phyloP scores from a whole-genome alignment of 2,888 invertebrate species.

The Lasioglossum malachurum region DNA sequence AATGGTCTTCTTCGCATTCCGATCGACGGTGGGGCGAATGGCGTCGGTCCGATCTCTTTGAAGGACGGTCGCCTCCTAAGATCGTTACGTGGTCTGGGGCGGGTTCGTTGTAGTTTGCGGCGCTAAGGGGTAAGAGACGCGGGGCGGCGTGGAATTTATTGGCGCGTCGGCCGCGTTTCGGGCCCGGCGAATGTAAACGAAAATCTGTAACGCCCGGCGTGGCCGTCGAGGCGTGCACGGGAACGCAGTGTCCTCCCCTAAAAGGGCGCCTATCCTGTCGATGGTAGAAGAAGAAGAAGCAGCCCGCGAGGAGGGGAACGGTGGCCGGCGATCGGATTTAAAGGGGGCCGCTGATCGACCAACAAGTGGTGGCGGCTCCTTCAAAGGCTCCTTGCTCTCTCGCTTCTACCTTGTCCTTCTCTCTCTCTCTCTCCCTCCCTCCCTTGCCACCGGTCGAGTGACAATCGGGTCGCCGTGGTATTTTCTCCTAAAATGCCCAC shows the following conservation, averaged over 20 bases:
- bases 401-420: slow-evolving; percentile 43
- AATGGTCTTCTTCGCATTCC: slow-evolving; percentile 31
- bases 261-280: slow-evolving; percentile 78
- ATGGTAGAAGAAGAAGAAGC: slow-evolving; percentile 62
- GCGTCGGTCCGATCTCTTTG: slow-evolving; percentile 45
- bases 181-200: slow-evolving; percentile 77
- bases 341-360: slow-evolving; percentile 81
- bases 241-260: slow-evolving; percentile 66
- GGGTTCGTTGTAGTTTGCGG: slow-evolving; percentile 37
- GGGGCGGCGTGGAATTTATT: slow-evolving; percentile 75
- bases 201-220: slow-evolving; percentile 78
- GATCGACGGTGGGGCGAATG: slow-evolving; percentile 1
- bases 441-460: slow-evolving; percentile 40
- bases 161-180: slow-evolving; percentile 62
- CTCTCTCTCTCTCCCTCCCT: slow-evolving; percentile 28
- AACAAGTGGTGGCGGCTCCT: slow-evolving; percentile 82
- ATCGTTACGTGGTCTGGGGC: slow-evolving; percentile 16
- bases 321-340: slow-evolving; percentile 81
- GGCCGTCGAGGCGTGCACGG: slow-evolving; percentile 77
- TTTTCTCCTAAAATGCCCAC: slow-evolving; percentile 76
- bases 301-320: slow-evolving; percentile 38
- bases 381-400: slow-evolving; percentile 76
- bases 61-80: slow-evolving; percentile 28
- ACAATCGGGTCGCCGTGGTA: slow-evolving; percentile 70
- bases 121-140: slow-evolving; percentile 59